Conservation (phyloP, 2,113 vertebrate species). For the Nycticryphes semicollaris region DNA sequence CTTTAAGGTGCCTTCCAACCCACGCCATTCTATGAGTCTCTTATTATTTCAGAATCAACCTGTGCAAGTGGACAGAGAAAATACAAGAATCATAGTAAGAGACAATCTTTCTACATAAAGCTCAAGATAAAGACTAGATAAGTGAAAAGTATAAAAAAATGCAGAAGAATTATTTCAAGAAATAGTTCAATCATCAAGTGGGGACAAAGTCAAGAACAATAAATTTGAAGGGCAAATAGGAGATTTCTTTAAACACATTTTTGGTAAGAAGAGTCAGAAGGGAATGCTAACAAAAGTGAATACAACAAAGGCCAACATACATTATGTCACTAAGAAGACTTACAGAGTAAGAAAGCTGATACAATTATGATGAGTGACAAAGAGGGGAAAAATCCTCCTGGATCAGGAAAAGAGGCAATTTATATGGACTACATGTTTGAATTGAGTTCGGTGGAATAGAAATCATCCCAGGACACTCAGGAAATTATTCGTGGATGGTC, state of each 20-base stretch:
- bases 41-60: neutral
- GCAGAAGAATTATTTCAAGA: neutral
- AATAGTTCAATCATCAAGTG: neutral
- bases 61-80: neutral
- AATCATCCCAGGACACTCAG: neutral
- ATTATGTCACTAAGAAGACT: neutral
- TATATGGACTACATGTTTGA: neutral
- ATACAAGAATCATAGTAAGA: neutral
- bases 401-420: neutral
- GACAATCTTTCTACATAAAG: neutral
- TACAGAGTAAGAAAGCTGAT: neutral
- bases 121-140: neutral
- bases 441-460: neutral
- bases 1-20: too few relatives aligned
- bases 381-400: neutral
- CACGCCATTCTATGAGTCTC: too few relatives aligned
- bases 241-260: neutral
- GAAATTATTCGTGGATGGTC: neutral
- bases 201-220: neutral
- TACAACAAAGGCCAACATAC: rapidly evolving
- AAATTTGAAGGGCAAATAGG: neutral
- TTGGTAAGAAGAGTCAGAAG: neutral
- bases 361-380: neutral
- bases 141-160: neutral
- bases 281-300: neutral